Base-by-base conservation (phyloP, 2,888 invertebrate genomes). In the Quadroppia sp. region DNA sequence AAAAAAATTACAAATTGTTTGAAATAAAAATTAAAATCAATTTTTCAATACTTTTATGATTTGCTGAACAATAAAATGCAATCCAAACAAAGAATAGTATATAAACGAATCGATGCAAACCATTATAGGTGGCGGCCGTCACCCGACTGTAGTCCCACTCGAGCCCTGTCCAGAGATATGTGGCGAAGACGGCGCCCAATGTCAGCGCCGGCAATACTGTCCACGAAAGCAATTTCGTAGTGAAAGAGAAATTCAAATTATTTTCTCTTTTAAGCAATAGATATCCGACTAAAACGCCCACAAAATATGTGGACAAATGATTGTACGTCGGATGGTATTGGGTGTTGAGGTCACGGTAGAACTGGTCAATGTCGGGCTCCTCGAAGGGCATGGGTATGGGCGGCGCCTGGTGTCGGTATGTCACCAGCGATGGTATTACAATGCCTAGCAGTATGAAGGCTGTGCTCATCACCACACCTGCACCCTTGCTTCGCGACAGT, bases 31-130 rank as follows among this genome's bases (percentile, higher is more conserved):
- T 56, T 1, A 17, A 17, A 25, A 53, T 59, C 2, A 50, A 61
- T 13, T 56, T n/a, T 32, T 17, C 40, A 9, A 53, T 59, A 75
- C 76, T 73, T 20, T 75, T 74, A 48, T 73, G 61, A 17, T 71
- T 73, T 2, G 76, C 75, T 23, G 76, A 72, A 61, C 78, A 77
- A 28, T 74, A 71, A 53, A 76, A 77, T 0, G 75, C 74, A 30
- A 78, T 74, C 78, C 78, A 78, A 1, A 75, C 76, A 1, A 76
- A 48, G 0, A 74, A 75, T 4, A 76, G n/a, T 17, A 74, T 53
- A 45, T 76, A 78, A 9, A 75, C 50, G 0, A 76, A 75, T 56
- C 78, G 50, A 45, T 78, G 78, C 25, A 76, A 53, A 15, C 77
- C 76, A 30, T 76, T 76, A 48, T 77, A 78, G 13, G 72, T 17